Evolutionary conservation across 2,113 vertebrate species (phyloP), one percentile per base, ranked within the genome.

Genomic region (Sinocyclocheilus grahami): DNA sequence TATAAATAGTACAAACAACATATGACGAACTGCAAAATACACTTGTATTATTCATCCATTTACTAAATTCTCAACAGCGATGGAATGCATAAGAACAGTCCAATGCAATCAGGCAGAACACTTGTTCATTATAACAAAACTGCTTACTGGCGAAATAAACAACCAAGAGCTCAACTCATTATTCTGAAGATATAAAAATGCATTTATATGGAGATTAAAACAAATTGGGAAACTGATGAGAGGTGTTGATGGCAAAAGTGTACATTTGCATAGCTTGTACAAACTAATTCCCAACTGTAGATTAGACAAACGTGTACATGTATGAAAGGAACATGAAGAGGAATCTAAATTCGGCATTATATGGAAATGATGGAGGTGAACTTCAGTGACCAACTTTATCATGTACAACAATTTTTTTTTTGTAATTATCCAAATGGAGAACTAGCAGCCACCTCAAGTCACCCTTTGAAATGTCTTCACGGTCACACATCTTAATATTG

Each of bases 341-440:
- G 22, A 84, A 72, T 42, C 33, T 71, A 58, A 83, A 89, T 76
- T 86, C 67, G 27, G 37, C 3, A 6, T 1, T 22, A 62, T 55
- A 51, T 55, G 48, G 6, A 53, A 79, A 62, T 78, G 58, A 62
- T 6, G 62, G n/a, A 69, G 60, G 75, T 85, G 74, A 78, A 37
- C 86, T 72, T 72, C 37, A 33, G 69, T 42, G 69, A 72, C 69
- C 69, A 89, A 89, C 67, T 75, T 46, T 71, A 37, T 86, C 69
- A 55, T 72, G 22, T 87, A 88, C 84, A 11, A 51, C 22, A 37
- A n/a, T 14, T 71, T 7, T 37, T 75, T 82, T 84, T 84, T 90
- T 87, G 30, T 82, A 91, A 90, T 89, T 83, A 91, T 86, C 85
- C 82, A 91, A 88, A 88, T 86, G 86, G 86, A 58, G 80, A 72